Conservation (phyloP, 2,888 invertebrate genomes). For the Limnephilus rhombicus region DNA sequence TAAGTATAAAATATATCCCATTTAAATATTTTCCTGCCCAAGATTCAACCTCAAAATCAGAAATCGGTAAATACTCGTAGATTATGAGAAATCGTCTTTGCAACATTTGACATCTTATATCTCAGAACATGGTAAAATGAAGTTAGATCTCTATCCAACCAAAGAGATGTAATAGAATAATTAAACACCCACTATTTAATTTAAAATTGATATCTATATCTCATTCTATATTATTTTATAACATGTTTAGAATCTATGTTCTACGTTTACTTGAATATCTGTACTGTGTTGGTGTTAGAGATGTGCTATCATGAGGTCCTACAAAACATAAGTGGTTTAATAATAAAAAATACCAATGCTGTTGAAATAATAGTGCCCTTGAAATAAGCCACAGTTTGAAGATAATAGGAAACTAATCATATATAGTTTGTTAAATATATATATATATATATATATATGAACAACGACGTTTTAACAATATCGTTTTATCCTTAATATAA, state of each 20-base stretch:
- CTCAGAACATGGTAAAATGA: no score
- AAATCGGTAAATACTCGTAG: no score
- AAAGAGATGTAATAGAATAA: no score
- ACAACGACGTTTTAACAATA: neutral
- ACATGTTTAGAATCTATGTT: constrained; percentile 1
- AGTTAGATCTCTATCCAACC: no score
- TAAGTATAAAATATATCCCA: no score
- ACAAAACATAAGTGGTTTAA: constrained; percentile 2
- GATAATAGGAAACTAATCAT: neutral
- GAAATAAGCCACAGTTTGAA: neutral
- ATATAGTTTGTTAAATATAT: neutral
- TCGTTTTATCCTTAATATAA: neutral
- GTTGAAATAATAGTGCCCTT: neutral
- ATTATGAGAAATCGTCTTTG: no score
- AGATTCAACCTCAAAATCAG: no score
- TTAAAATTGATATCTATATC: neutral
- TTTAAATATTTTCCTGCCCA: no score
- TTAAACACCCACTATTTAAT: neutral
- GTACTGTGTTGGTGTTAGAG: neutral
- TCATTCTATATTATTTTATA: neutral
- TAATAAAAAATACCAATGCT: neutral
- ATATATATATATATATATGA: no score
- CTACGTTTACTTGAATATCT: neutral
- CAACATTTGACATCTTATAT: no score
- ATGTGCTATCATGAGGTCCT: constrained; percentile 6